A percentile compares a stretch with the other conserved stretches of the same genome.
Conservation (phyloP, 2,888 invertebrate genomes). For the Phortica magna region DNA sequence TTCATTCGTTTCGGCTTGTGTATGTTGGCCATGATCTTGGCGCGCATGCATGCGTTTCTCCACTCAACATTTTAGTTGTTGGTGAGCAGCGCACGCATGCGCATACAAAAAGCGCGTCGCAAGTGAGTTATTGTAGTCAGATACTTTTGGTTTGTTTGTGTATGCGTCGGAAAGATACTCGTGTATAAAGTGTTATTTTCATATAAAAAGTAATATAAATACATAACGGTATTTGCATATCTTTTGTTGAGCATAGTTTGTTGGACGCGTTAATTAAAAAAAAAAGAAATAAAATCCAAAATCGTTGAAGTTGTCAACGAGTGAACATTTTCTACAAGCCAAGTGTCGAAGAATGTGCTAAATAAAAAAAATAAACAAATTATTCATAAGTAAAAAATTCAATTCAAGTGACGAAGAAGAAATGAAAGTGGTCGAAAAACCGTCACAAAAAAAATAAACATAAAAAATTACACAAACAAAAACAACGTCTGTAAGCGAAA, state of each 20-base stretch:
- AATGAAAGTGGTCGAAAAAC: slow-evolving; percentile 19
- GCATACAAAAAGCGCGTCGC: slow-evolving; percentile 53
- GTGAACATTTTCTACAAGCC: background rate
- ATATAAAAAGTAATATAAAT: background rate
- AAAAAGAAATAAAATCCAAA: too few relatives aligned
- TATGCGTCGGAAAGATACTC: background rate
- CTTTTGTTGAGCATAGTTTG: background rate
- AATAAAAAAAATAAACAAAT: slow-evolving; percentile 18
- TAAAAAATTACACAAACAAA: slow-evolving; percentile 13
- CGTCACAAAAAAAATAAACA: slow-evolving; percentile 30
- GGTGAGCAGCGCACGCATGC: slow-evolving; percentile 67
- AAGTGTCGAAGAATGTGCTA: slow-evolving; percentile 3
- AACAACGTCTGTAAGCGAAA: slow-evolving; percentile 27
- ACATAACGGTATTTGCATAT: slow-evolving; percentile 21
- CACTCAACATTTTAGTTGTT: slow-evolving; percentile 60
- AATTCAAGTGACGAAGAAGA: slow-evolving; percentile 8
- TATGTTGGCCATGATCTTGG: slow-evolving; percentile 61
- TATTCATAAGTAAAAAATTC: background rate
- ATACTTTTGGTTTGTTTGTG: background rate
- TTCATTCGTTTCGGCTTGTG: background rate
- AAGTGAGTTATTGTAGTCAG: background rate
- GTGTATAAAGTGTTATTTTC: background rate
- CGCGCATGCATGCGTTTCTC: slow-evolving; percentile 38
- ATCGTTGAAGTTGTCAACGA: too few relatives aligned
- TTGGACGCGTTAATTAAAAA: background rate